Percentiles rank a stretch among this genome's conserved stretches.
These are phyloP conservation scores for Thymelicus sylvestris DNA, from an alignment of 2,888 invertebrate genomes.

Conservation along the genomic window DNA sequence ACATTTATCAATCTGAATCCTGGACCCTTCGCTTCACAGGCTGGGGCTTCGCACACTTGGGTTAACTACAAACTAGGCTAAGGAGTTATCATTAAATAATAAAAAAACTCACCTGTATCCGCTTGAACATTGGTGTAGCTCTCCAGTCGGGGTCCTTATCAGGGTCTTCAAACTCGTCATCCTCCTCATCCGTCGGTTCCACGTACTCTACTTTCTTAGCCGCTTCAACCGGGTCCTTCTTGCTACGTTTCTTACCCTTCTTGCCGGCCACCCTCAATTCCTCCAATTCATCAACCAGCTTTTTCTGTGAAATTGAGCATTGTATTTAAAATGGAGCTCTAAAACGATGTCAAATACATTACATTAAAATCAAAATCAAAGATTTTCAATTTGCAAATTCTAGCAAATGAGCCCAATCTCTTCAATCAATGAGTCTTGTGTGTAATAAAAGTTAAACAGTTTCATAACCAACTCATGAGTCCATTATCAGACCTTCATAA, in stretches of 20 bases:
- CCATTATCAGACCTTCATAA: no score
- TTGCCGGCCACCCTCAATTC: constrained; percentile 59
- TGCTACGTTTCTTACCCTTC: constrained; percentile 40
- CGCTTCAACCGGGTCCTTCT: constrained; percentile 38
- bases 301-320: constrained; percentile 59
- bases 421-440: no score
- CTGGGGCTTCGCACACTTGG: no score
- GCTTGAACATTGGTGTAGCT: constrained; percentile 86
- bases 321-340: not conserved
- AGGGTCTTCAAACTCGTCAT: constrained; percentile 61
- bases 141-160: constrained; percentile 88
- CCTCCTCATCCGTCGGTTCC: constrained; percentile 67
- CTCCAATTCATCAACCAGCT: constrained; percentile 68
- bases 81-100: no score
- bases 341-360: not conserved
- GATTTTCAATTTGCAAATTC: no score
- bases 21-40: no score
- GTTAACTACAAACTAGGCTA: no score
- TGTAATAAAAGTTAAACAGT: no score
- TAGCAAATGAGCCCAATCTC: no score
- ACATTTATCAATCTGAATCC: no score
- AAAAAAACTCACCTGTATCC: constrained; percentile 62
- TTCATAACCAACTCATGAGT: no score
- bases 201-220: constrained; percentile 59
- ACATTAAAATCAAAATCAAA: no score